phyloP scores from a whole-genome alignment of 1,140 invertebrate genomes.

The Maconellicoccus hirsutus region DNA sequence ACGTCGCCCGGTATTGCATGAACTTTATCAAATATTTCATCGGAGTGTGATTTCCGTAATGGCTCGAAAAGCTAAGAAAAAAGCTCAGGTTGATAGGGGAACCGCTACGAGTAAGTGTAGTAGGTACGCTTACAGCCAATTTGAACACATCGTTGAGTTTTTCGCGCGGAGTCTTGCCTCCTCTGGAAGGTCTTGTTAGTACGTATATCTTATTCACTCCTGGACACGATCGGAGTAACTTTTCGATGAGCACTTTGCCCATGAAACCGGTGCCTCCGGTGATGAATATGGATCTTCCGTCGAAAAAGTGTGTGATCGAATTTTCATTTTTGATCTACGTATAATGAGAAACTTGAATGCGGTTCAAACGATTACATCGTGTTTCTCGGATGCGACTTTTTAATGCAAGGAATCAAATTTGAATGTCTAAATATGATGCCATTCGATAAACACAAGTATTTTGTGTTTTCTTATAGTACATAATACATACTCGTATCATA shows the following conservation, averaged over 20 bases:
- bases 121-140: not conserved
- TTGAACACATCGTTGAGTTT: not conserved
- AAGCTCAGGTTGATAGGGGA: too few relatives aligned
- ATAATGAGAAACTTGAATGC: too few relatives aligned
- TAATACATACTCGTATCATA: too few relatives aligned
- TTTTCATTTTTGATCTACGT: constrained; percentile 23
- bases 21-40: constrained; percentile 60
- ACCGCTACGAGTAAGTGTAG: too few relatives aligned
- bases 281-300: constrained; percentile 52
- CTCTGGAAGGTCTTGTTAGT: constrained; percentile 42
- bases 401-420: too few relatives aligned
- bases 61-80: constrained; percentile 23
- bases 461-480: too few relatives aligned
- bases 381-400: too few relatives aligned
- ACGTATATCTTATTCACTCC: constrained; percentile 40
- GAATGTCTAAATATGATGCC: too few relatives aligned
- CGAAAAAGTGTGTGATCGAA: constrained; percentile 41
- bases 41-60: constrained; percentile 45
- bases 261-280: constrained; percentile 51
- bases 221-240: constrained; percentile 44
- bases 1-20: constrained; percentile 83
- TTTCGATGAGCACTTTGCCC: constrained; percentile 53
- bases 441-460: too few relatives aligned
- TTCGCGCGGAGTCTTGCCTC: not conserved
- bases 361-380: too few relatives aligned